phyloP scores from a whole-genome alignment of 2,888 invertebrate species.

The Choristoneura rosaceana region DNA sequence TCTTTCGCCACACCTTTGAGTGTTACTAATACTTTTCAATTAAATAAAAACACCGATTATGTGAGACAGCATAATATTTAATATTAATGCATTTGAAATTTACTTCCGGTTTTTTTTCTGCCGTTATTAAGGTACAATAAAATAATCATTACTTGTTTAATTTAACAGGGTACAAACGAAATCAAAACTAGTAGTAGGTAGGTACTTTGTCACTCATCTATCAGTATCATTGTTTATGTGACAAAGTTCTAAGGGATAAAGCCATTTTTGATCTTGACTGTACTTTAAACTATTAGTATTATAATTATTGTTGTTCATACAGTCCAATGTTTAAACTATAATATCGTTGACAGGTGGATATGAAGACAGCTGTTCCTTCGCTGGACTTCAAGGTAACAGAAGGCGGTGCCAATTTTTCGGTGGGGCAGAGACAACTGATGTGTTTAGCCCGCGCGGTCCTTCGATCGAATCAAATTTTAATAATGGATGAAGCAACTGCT shows the following conservation, averaged over 20 bases:
- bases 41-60: no score
- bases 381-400: constrained; percentile 89
- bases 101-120: no score
- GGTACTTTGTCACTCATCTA: no score
- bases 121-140: no score
- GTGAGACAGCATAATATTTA: no score
- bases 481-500: constrained; percentile 87
- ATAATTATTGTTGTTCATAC: neutral
- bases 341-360: constrained; percentile 85
- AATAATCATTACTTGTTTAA: no score
- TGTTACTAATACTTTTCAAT: neutral
- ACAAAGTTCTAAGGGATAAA: no score
- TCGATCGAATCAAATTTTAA: constrained; percentile 89
- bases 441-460: constrained; percentile 92
- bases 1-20: neutral
- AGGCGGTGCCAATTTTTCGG: constrained; percentile 91
- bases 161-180: no score
- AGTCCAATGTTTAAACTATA: neutral
- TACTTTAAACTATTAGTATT: neutral
- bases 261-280: no score
- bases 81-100: no score
- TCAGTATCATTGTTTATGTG: no score
- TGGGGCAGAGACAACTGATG: constrained; percentile 92
- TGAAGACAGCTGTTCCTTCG: constrained; percentile 88
- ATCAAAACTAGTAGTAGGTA: no score